Percentiles rank a stretch among this genome's conserved stretches.
These are phyloP conservation scores for Drosophila parthenogenetica DNA, from an alignment of 2,888 invertebrate genomes.

Conservation along the genomic window DNA sequence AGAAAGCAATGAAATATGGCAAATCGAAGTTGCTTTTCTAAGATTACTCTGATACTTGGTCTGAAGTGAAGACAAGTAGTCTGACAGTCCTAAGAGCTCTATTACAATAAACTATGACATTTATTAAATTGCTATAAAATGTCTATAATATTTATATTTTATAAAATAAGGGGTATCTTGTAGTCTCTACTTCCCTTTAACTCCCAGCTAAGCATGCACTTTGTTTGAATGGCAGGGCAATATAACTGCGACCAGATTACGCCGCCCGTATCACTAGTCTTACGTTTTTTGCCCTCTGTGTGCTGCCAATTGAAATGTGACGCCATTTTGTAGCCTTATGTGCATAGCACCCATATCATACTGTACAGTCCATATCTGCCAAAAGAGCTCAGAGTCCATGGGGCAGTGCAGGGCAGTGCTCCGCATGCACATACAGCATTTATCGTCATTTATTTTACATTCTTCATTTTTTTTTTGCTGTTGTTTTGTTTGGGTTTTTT, in stretches of 20 bases:
- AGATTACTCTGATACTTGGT: too few relatives aligned
- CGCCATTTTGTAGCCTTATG: conserved; percentile 61
- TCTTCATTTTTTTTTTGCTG: conserved; percentile 2
- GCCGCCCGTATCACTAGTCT: not conserved
- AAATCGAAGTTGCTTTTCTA: too few relatives aligned
- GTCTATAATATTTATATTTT: too few relatives aligned
- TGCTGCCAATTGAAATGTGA: conserved; percentile 69
- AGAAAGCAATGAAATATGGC: too few relatives aligned
- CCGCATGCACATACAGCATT: conserved; percentile 35
- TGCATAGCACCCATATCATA: conserved; percentile 28
- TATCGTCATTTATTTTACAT: conserved; percentile 48
- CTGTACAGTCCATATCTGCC: not conserved
- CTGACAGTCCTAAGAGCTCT: too few relatives aligned
- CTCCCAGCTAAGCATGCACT: too few relatives aligned
- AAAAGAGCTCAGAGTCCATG: not conserved
- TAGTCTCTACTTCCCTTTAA: too few relatives aligned
- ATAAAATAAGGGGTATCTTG: too few relatives aligned
- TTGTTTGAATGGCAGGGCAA: conserved; percentile 7
- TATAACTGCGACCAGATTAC: not conserved
- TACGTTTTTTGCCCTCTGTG: conserved; percentile 3
- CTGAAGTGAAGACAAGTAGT: too few relatives aligned
- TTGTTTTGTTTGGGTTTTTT: too few relatives aligned
- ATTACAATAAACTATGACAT: too few relatives aligned
- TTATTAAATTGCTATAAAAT: too few relatives aligned
- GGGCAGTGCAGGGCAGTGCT: conserved; percentile 20